phyloP scores from a whole-genome alignment of 1,140 invertebrate genomes.

The Drosophila santomea region DNA sequence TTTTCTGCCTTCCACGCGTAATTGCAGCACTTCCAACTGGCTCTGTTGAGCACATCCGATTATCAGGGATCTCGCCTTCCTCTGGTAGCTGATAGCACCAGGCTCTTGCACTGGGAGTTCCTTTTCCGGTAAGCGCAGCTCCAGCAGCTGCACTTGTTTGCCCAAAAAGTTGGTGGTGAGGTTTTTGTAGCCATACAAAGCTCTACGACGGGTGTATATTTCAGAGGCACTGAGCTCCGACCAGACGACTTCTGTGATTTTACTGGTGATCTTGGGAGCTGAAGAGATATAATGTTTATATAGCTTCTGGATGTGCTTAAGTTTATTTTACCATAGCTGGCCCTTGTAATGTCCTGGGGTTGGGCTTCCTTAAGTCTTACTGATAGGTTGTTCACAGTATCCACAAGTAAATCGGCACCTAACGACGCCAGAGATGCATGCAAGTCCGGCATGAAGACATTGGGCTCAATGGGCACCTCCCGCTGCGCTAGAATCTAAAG shows the following conservation, averaged over 20 bases:
- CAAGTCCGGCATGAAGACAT: conserved; percentile 89
- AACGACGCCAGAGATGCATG: conserved; percentile 87
- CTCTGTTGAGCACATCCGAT: conserved; percentile 87
- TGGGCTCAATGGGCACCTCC: conserved; percentile 86
- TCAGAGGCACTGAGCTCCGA: conserved; percentile 86
- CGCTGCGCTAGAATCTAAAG: conserved; percentile 89
- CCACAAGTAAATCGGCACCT: conserved; percentile 89
- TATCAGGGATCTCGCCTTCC: conserved; percentile 83
- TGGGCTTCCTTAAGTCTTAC: conserved; percentile 86
- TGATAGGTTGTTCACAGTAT: conserved; percentile 88
- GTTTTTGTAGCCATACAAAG: conserved; percentile 88
- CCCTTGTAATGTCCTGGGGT: conserved; percentile 87
- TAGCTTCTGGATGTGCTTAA: conserved; percentile 18
- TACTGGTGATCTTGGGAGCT: conserved; percentile 90
- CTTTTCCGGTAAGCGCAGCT: conserved; percentile 84
- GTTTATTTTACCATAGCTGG: conserved; percentile 88
- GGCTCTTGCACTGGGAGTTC: conserved; percentile 5
- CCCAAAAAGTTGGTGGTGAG: conserved; percentile 87
- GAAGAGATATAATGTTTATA: conserved; percentile 1
- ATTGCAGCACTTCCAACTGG: conserved; percentile 86
- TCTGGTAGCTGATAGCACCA: conserved; percentile 54
- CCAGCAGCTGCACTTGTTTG: conserved; percentile 87
- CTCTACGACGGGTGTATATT: conserved; percentile 89
- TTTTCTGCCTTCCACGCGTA: conserved; percentile 87
- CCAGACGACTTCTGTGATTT: conserved; percentile 88